Base-by-base conservation (phyloP, 2,888 invertebrate species). In the Hemicrepidius hirtus region DNA sequence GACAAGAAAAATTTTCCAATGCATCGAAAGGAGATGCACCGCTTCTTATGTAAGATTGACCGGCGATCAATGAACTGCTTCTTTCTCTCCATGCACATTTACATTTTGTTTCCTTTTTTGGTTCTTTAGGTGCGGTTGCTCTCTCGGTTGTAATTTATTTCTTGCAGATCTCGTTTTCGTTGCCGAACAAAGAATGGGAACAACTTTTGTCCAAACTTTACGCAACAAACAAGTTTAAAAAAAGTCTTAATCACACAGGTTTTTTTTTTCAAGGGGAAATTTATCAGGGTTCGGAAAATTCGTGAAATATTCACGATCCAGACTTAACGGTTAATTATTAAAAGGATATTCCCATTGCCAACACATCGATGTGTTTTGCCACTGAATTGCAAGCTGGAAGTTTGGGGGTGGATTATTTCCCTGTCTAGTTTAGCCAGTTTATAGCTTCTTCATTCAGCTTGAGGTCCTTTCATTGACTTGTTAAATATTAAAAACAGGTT, bases 41-140 rank as follows among this genome's bases (percentile, higher is more conserved):
- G 9, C 62, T 55, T 62, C 67, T 71, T 67, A 71, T 67, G 66
- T 67, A 71, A 71, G 71, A 67, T 62, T 46, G 53, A 24, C 21
- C 50, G 28, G 46, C 67, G 71, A 71, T 71, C 71, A 67, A 71
- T 71, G 71, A 71, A 71, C 71, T 59, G 64, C 37, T 44, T 37
- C 60, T 40, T n/a, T n/a, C n/a, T n/a, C n/a, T n/a, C n/a, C n/a
- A n/a, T 63, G 37, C 64, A 49, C 62, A 68, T 68, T 68, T 68
- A 68, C 60, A 69, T 69, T 57, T 68, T 40, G 63, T 69, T 50
- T 63, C 69, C 69, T 63, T 69, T 69, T 69, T 69, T 21, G 69
- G 69, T 28, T 44, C 20, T 55, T 24, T 63, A 63, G 69, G 64
- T 69, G 64, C 64, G 68, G 59, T 62, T n/a, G n/a, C n/a, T n/a